Base-by-base conservation (phyloP, 1,140 invertebrate species). In the Nephila pilipes region DNA sequence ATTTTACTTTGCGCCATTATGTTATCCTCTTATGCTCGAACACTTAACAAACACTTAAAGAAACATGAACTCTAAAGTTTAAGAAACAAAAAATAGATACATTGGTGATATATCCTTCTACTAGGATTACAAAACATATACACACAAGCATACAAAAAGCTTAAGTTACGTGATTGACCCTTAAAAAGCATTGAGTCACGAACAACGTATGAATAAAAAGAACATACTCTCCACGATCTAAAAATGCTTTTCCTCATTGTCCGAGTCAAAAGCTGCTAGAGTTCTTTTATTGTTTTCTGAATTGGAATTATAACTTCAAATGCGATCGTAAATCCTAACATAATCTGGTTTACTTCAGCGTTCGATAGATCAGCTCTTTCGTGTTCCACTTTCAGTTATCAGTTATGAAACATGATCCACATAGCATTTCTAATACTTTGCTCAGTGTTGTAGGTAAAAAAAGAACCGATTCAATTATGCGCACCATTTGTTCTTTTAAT, bases 351-450 rank as follows among this genome's bases (percentile, higher is more conserved):
- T 75, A 75, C 36, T 75, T 32, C 29, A 29, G 25, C 12, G 32
- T 75, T 75, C 69, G 32, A 32, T 12, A 75, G 36, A 32, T 29
- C 29, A 75, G 29, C 32, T 25, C 32, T 75, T 75, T 36, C 69
- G 69, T 75, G 69, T 75, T 75, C 69, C 69, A 75, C 29, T 75
- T 75, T 75, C 69, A 32, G 69, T 75, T 32, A 75, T 75, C 69
- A 36, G 16, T 36, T 75, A 32, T 75, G 69, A 75, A 75, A 75
- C 29, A 75, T 36, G 69, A 75, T 75, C 69, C 69, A 75, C 69
- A 36, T 75, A 5, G 69, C 69, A 1, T 75, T 75, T 75, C 12
- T 60, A n/a, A n/a, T n/a, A 18, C 58, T 75, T 75, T 75, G 69
- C 14, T 36, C 16, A 2, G 16, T 36, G 29, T 32, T 0, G 29